These are phyloP conservation scores for Syrmaticus mikado DNA, from an alignment of 2,113 vertebrate genomes.

Conservation along the genomic window DNA sequence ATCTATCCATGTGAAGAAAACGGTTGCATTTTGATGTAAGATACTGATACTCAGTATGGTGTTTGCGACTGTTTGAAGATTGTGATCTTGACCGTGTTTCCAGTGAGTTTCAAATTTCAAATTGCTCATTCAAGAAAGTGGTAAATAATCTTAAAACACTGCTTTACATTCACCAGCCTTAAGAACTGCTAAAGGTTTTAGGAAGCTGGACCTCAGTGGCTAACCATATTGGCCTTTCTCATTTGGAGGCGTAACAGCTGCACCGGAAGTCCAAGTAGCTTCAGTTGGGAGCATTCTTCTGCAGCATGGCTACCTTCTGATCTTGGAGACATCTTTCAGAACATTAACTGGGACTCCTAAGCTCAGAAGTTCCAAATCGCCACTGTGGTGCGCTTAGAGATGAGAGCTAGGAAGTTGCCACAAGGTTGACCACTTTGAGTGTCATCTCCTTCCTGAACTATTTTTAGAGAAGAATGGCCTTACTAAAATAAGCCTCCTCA, in stretches of 20 bases:
- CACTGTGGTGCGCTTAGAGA: background rate
- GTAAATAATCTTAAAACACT: background rate
- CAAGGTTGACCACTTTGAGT: background rate
- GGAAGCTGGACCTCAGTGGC: background rate
- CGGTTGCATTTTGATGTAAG: background rate
- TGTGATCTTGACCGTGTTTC: slow-evolving; percentile 12
- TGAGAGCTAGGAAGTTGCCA: background rate
- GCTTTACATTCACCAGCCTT: background rate
- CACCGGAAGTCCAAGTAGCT: background rate
- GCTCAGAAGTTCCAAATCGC: background rate
- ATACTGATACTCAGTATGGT: background rate
- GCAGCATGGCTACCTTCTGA: background rate
- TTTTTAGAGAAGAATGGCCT: background rate
- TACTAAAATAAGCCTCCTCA: background rate
- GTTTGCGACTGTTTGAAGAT: background rate
- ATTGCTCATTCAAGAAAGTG: background rate
- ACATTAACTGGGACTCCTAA: background rate
- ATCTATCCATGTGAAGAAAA: background rate
- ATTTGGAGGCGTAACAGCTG: background rate
- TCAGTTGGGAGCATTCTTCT: background rate
- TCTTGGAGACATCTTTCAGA: background rate
- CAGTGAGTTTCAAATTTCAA: slow-evolving; percentile 1
- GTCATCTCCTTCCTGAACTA: background rate
- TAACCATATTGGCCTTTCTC: background rate
- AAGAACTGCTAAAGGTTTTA: background rate